phyloP scores from a whole-genome alignment of 2,113 vertebrate species.

The Tiliqua scincoides region DNA sequence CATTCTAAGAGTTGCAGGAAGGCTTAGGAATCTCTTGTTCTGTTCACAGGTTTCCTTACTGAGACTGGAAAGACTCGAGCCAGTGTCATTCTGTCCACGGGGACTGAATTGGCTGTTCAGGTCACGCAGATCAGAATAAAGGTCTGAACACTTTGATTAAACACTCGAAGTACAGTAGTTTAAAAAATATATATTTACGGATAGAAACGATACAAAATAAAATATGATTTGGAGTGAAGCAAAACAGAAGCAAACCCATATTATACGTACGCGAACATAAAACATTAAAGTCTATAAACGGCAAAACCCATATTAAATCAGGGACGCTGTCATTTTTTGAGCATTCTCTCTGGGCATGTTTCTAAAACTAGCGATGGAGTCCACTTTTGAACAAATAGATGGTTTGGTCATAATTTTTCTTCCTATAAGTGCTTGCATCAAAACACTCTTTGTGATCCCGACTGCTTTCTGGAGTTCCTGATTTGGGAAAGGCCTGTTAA shows the following conservation, averaged over 20 bases:
- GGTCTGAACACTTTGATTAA: conserved; percentile 73
- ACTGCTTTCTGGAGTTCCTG: not conserved
- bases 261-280: too few relatives aligned
- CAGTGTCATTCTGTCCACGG: conserved; percentile 92
- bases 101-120: conserved; percentile 91
- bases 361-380: not conserved
- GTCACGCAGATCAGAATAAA: conserved; percentile 95
- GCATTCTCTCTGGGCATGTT: not conserved
- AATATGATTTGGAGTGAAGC: too few relatives aligned
- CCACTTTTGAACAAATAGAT: too few relatives aligned
- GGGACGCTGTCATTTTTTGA: not conserved
- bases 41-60: conserved; percentile 89
- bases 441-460: too few relatives aligned
- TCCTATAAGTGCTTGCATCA: too few relatives aligned
- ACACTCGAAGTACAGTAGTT: not conserved
- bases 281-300: too few relatives aligned
- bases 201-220: too few relatives aligned
- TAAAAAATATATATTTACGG: not conserved
- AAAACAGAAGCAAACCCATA: too few relatives aligned
- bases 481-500: not conserved
- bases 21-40: not conserved
- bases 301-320: not conserved
- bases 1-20: not conserved
- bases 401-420: too few relatives aligned
- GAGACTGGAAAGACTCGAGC: conserved; percentile 93